These are phyloP conservation scores for Erythrocebus patas DNA, from an alignment of 2,113 vertebrate species.

Conservation along the genomic window DNA sequence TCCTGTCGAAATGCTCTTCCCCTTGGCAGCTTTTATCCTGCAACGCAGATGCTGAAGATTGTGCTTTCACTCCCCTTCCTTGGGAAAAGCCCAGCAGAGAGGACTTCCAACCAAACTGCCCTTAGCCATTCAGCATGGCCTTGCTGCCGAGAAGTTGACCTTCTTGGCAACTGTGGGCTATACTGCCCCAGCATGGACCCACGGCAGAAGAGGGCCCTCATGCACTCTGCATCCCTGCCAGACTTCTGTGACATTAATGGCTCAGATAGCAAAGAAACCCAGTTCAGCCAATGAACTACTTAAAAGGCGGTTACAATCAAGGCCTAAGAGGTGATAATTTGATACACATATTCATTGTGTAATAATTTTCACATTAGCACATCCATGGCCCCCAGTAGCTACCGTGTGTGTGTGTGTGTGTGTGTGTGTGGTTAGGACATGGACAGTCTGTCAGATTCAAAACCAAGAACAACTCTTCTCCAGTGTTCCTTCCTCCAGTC, in stretches of 20 bases:
- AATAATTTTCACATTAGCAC: neutral
- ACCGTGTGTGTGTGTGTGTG: no score
- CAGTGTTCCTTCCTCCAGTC: neutral
- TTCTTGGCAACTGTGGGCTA: no score
- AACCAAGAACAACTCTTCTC: neutral
- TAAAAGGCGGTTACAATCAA: neutral
- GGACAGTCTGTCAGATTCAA: neutral
- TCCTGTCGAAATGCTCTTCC: neutral
- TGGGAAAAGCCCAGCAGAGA: neutral
- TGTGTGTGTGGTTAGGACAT: neutral
- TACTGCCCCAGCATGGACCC: no score
- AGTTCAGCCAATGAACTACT: neutral
- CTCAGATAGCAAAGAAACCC: neutral
- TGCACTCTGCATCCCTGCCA: neutral
- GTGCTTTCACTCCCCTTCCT: neutral
- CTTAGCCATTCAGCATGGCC: neutral
- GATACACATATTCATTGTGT: neutral
- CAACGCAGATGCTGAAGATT: neutral
- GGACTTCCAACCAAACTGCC: neutral
- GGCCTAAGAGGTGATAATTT: neutral
- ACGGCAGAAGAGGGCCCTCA: neutral
- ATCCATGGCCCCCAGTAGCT: no score
- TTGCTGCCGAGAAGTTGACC: neutral
- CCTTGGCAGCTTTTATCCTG: neutral
- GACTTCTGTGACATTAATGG: neutral